Conservation (phyloP, 2,113 vertebrate species). For the Ailuropoda melanoleuca region DNA sequence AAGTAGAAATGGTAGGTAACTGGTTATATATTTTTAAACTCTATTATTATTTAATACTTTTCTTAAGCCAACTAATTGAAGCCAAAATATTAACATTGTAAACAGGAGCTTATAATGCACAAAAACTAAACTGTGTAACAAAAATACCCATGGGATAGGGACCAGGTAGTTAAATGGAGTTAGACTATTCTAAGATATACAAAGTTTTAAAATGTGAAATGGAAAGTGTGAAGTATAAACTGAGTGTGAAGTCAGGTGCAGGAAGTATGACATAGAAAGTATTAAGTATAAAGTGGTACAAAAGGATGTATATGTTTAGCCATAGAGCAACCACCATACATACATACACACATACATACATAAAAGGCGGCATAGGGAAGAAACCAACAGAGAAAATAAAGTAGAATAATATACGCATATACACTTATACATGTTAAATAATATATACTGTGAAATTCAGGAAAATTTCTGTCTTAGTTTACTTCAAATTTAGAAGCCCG, state of each 20-base stretch:
- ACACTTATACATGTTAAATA: background rate
- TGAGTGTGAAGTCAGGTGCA: background rate
- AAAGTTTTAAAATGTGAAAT: background rate
- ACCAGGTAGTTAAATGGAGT: background rate
- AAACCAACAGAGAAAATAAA: background rate
- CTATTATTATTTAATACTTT: background rate
- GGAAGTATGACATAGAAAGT: background rate
- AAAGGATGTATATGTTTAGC: background rate
- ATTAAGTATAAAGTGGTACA: conserved; percentile 19
- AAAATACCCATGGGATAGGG: background rate
- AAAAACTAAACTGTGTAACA: background rate
- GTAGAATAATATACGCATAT: background rate
- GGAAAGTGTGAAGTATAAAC: background rate
- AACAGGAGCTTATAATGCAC: background rate
- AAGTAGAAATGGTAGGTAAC: background rate
- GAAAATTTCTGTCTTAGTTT: background rate
- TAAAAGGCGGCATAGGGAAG: background rate
- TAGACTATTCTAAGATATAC: background rate
- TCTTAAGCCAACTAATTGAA: background rate
- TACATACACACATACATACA: background rate
- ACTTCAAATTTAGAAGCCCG: background rate
- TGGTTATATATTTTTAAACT: background rate
- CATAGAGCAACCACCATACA: background rate
- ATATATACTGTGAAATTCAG: background rate
- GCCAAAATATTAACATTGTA: background rate